Evolutionary conservation across 64 coral and sea anemone species (phyloP), one percentile per base, ranked within the genome.

Genomic region (Pocillopora damicornis): DNA sequence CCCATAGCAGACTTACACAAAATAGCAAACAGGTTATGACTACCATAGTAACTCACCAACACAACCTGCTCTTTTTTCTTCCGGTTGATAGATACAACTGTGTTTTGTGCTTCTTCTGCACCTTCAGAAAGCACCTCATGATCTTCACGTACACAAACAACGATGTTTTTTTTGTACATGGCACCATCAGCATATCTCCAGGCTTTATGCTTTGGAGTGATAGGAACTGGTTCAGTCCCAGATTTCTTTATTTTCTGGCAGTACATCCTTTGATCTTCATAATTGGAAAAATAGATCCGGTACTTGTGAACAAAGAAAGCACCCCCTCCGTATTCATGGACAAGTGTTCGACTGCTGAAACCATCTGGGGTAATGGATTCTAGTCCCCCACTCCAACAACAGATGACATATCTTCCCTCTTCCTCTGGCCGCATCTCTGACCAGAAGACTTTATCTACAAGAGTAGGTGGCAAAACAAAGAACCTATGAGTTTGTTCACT

Each of bases 321-420:
- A 45, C 93, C 90, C 45, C 97, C 97, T 79, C 97, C 97, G 68
- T 95, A 92, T 36, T 99, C 97, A 76, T 99, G 97, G 5, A 99
- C 97, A 63, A 71, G 87, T 20, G 97, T 99, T 15, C 97, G 90
- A 42, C 81, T 75, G 35, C 90, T 95, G 65, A 95, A 99, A 37
- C 62, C 88, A 38, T 90, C 35, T 0, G 93, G 97, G 30, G 93
- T 99, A n/a, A 90, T 36, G 15, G 62, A 61, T 18, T 92, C 23
- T 58, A 95, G 65, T 5, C 79, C 88, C 15, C 93, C 88, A 58
- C 80, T 92, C 20, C 61, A 87, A 11, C 81, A 92, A 67, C 93
- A 95, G 0, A 99, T 82, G 45, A 93, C 88, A 45, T 90, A 68
- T 88, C 97, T 86, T 35, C 97, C 97, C 12, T 37, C 93, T 88